phyloP scores from a whole-genome alignment of 2,113 vertebrate genomes.

The Ammodramus savannarum region DNA sequence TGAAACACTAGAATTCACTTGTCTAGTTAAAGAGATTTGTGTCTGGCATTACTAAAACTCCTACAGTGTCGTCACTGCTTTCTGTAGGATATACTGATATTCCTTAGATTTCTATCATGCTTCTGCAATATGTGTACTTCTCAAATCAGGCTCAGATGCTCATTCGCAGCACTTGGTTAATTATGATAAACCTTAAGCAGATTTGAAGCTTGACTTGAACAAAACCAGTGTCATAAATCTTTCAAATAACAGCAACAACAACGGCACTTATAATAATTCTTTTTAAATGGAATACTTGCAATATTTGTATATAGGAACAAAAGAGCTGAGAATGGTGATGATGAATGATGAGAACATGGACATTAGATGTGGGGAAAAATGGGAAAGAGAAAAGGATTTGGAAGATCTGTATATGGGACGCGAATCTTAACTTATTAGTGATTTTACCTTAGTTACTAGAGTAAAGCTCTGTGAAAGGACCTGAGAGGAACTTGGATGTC shows the following conservation, averaged over 20 bases:
- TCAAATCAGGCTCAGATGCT: neutral
- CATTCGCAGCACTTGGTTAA: neutral
- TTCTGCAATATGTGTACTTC: neutral
- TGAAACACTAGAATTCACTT: neutral
- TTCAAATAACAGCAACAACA: neutral
- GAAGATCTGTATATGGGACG: neutral
- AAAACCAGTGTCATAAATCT: neutral
- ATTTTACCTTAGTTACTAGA: neutral
- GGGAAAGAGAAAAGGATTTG: neutral
- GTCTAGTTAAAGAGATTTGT: neutral
- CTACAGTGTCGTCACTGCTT: neutral
- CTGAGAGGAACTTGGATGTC: neutral
- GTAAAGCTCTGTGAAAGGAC: neutral
- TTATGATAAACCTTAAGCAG: neutral
- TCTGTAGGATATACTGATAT: neutral
- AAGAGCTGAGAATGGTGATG: neutral
- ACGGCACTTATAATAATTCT: rapidly evolving
- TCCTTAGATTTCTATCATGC: neutral
- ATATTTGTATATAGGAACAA: neutral
- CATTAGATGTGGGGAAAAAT: neutral
- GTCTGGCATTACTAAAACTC: neutral
- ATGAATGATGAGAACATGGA: neutral
- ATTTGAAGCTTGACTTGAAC: neutral
- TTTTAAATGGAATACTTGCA: neutral
- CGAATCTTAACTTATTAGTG: neutral